phyloP scores from a whole-genome alignment of 2,888 invertebrate species.

The Drosophila diplacantha region DNA sequence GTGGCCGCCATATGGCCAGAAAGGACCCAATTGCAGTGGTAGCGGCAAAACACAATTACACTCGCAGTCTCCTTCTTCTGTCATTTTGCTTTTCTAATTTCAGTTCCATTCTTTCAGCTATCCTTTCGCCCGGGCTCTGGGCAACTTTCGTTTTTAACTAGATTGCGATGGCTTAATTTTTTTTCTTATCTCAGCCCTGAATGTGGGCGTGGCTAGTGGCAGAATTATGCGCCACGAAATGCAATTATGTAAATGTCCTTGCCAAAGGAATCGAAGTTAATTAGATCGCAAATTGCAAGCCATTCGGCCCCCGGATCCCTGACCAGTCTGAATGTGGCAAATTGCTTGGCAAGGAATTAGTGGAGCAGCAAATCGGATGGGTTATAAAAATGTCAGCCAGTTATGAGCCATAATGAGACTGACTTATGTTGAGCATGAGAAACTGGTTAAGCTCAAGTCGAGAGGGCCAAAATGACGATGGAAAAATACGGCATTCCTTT shows the following conservation, averaged over 20 bases:
- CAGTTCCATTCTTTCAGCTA: constrained; percentile 38
- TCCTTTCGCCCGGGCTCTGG: constrained; percentile 24
- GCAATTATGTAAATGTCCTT: constrained; percentile 70
- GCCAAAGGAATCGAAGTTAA: constrained; percentile 66
- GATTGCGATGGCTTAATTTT: constrained; percentile 42
- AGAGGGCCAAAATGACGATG: neutral
- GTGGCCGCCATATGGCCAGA: constrained; percentile 57
- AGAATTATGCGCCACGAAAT: constrained; percentile 59
- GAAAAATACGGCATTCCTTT: neutral
- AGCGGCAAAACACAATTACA: constrained; percentile 55
- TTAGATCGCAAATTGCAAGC: constrained; percentile 64
- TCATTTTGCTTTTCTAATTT: constrained; percentile 51
- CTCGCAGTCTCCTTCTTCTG: constrained; percentile 30
- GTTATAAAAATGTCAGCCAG: constrained; percentile 53
- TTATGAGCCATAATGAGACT: constrained; percentile 42
- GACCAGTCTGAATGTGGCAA: constrained; percentile 38
- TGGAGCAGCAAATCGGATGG: constrained; percentile 56
- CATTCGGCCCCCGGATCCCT: constrained; percentile 48
- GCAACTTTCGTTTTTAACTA: constrained; percentile 57
- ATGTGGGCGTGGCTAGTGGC: constrained; percentile 41
- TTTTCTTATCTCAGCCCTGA: constrained; percentile 19
- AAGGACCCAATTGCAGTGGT: constrained; percentile 26
- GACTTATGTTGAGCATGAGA: constrained; percentile 34
- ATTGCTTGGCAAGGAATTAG: constrained; percentile 53
- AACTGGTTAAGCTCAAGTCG: constrained; percentile 2